Evolutionary conservation across 1,140 invertebrate species (phyloP).

Genomic region (Papilio machaon): DNA sequence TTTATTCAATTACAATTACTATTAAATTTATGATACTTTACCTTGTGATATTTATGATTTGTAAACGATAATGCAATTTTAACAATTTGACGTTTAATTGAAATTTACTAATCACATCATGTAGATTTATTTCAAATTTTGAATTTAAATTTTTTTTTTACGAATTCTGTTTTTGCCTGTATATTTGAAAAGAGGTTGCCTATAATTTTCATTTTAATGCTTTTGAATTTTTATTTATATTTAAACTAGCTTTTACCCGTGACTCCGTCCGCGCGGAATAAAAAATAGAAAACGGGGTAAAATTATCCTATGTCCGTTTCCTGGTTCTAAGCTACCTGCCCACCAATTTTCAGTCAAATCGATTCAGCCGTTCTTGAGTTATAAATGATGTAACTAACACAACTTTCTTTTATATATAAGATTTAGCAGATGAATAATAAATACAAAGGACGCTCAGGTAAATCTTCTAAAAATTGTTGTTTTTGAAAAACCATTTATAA

Average conservation of each 20-base stretch:
- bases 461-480: background rate
- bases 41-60: slow-evolving; percentile 17
- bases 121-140: slow-evolving; percentile 3
- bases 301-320: no score
- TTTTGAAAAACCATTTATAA: background rate
- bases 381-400: no score
- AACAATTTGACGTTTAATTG: slow-evolving; percentile 8
- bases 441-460: background rate
- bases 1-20: no score
- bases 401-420: no score
- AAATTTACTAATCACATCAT: background rate
- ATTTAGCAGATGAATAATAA: background rate
- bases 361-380: no score
- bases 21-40: background rate
- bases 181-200: background rate
- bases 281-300: no score
- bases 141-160: background rate
- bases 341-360: no score
- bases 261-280: no score
- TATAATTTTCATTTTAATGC: background rate
- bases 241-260: no score
- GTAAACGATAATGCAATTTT: slow-evolving; percentile 7
- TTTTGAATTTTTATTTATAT: background rate
- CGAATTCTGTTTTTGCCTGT: background rate
- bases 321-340: no score